phyloP scores from a whole-genome alignment of 2,113 vertebrate genomes.

The Ptilorrhoa leucosticta region DNA sequence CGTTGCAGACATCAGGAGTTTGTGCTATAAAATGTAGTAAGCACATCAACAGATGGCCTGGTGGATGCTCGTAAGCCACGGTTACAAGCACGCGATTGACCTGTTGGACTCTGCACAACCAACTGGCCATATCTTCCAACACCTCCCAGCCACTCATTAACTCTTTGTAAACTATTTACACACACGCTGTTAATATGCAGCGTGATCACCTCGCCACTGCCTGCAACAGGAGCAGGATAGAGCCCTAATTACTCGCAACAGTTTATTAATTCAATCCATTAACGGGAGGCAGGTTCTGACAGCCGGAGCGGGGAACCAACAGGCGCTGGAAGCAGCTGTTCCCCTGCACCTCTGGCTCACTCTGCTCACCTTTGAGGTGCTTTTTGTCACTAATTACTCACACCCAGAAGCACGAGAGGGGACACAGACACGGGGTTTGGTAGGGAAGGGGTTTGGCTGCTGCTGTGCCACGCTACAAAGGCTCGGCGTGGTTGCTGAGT shows the following conservation, averaged over 20 bases:
- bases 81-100: slow-evolving; percentile 6
- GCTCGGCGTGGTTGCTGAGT: background rate
- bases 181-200: background rate
- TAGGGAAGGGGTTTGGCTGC: background rate
- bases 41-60: slow-evolving; percentile 33
- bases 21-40: slow-evolving; percentile 22
- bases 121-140: background rate
- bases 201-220: rapidly evolving
- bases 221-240: background rate
- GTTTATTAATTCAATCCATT: slow-evolving; percentile 17
- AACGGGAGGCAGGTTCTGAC: background rate
- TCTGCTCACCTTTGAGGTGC: background rate
- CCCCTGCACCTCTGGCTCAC: background rate
- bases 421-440: background rate
- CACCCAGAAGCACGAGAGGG: background rate
- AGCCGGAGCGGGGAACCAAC: background rate
- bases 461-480: rapidly evolving
- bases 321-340: background rate
- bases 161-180: slow-evolving; percentile 8
- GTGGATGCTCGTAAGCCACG: slow-evolving; percentile 17
- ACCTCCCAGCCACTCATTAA: slow-evolving; percentile 25
- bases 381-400: background rate
- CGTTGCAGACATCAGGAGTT: background rate
- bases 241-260: background rate
- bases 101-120: slow-evolving; percentile 24